Evolutionary conservation across 2,888 invertebrate genomes (phyloP).

Genomic region (Hoplodrina blanda): DNA sequence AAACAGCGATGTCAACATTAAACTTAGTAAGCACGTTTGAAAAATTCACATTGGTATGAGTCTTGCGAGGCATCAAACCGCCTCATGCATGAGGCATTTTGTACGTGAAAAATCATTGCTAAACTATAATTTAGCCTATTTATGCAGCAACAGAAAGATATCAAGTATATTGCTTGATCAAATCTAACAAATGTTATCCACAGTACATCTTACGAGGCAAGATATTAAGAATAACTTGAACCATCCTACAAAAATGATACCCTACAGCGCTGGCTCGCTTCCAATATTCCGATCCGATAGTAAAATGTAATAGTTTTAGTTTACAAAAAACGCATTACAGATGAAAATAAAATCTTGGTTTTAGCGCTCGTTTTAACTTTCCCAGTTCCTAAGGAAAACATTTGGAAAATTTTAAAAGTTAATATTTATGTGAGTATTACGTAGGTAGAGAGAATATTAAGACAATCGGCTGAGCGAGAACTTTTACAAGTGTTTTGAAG

Average conservation of each 20-base stretch:
- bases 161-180: not conserved
- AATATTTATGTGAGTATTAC: slow-evolving; percentile 34
- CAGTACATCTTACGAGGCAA: slow-evolving; percentile 20
- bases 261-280: slow-evolving; percentile 45
- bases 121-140: not conserved
- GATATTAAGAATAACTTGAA: slow-evolving; percentile 42
- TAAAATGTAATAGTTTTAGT: slow-evolving; percentile 65
- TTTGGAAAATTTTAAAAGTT: slow-evolving; percentile 46
- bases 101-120: not conserved
- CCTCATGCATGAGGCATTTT: too few relatives aligned
- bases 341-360: slow-evolving; percentile 56
- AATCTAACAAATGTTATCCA: slow-evolving; percentile 34
- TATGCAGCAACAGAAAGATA: not conserved
- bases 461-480: slow-evolving; percentile 6
- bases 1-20: too few relatives aligned
- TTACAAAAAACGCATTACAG: slow-evolving; percentile 61
- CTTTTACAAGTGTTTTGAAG: slow-evolving; percentile 15
- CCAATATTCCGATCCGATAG: slow-evolving; percentile 57
- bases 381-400: slow-evolving; percentile 49
- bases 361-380: slow-evolving; percentile 52
- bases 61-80: too few relatives aligned
- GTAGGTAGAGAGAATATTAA: slow-evolving; percentile 27
- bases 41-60: too few relatives aligned
- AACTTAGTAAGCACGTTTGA: too few relatives aligned
- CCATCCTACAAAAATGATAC: slow-evolving; percentile 48